These are phyloP conservation scores for Pogonognathellus flavescens DNA, from an alignment of 1,140 invertebrate genomes.

Conservation along the genomic window DNA sequence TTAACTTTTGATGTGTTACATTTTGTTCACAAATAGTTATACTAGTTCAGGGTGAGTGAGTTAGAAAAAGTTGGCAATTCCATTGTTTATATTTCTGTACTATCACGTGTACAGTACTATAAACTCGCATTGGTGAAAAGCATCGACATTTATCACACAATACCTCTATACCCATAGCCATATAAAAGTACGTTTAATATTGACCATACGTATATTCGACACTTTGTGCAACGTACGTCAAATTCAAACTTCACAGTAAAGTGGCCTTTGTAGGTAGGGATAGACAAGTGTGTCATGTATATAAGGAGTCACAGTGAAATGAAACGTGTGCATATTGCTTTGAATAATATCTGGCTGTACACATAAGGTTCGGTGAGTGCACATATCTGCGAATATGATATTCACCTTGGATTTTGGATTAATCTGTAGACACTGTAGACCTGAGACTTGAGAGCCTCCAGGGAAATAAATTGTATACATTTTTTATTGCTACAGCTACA, in stretches of 20 bases:
- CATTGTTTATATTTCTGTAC: background rate
- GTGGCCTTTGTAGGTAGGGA: no score
- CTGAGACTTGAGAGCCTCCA: background rate
- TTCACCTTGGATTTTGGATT: background rate
- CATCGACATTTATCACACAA: no score
- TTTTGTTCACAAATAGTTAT: background rate
- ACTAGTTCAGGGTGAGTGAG: background rate
- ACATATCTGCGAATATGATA: background rate
- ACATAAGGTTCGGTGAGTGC: no score
- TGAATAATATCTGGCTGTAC: no score
- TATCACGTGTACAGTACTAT: background rate
- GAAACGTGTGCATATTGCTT: no score
- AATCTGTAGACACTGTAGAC: background rate
- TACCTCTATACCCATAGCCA: no score
- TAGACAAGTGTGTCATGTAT: background rate
- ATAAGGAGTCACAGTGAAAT: background rate
- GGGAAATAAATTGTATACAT: slow-evolving; percentile 7
- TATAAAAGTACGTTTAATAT: no score
- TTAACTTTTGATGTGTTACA: no score
- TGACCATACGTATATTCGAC: no score
- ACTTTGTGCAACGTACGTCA: no score
- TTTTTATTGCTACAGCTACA: background rate
- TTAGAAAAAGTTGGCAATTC: background rate
- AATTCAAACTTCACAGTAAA: no score
- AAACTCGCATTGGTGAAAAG: no score